Evolutionary conservation across 2,113 vertebrate species (phyloP).

Genomic region (Zosterops borbonicus): DNA sequence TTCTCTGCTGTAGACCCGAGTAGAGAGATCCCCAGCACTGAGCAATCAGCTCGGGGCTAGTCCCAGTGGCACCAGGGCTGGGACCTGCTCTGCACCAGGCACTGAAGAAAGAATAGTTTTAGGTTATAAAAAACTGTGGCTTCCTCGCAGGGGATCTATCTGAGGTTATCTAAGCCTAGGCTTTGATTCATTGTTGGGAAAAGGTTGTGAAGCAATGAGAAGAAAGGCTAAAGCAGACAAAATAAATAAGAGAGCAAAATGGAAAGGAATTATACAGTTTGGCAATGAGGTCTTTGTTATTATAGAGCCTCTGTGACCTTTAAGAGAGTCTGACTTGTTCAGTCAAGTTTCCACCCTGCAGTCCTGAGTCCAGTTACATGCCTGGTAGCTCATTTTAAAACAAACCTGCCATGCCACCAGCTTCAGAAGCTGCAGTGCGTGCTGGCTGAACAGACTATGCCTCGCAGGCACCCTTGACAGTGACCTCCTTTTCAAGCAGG

Average conservation of each 20-base stretch:
- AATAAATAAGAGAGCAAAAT: background rate
- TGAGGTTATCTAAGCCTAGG: background rate
- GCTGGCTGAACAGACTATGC: conserved; percentile 20
- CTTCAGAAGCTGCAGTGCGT: background rate
- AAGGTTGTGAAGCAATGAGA: background rate
- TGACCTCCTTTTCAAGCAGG: conserved; percentile 65
- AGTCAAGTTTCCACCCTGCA: background rate
- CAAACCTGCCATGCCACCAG: background rate
- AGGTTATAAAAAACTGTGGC: background rate
- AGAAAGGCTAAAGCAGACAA: background rate
- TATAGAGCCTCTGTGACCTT: background rate
- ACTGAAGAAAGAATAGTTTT: background rate
- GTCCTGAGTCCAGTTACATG: background rate
- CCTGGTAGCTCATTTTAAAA: background rate
- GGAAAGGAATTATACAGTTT: background rate
- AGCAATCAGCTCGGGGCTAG: background rate
- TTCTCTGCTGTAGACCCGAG: rapidly evolving
- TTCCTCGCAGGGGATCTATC: background rate
- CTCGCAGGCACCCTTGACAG: conserved; percentile 44
- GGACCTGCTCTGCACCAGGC: background rate
- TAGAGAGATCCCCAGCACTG: background rate
- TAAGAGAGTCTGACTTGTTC: background rate
- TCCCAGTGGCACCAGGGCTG: background rate
- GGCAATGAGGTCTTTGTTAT: background rate
- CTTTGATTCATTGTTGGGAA: background rate